Evolutionary conservation across 2,797 vertebrate species (phyloP), one percentile per base, ranked within the genome.

Genomic region (Lagocephalus sceleratus): DNA sequence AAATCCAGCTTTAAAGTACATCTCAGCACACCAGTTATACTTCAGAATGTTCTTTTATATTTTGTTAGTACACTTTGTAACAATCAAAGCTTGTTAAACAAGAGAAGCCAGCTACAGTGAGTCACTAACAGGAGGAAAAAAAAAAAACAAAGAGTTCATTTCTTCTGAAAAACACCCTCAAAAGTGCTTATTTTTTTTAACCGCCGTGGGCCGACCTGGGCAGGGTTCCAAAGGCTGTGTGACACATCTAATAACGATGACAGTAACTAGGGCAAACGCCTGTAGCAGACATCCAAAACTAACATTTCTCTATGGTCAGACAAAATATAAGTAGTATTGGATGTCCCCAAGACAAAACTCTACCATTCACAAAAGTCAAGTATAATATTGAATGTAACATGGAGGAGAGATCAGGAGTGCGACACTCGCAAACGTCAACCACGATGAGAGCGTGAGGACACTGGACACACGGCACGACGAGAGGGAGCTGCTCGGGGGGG

Each of bases 301-400:
- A 73, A 60, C 47, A 71, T 76, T 72, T 83, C 67, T 86, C 57
- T 74, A 60, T 22, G n/a, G 50, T 78, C 57, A 76, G 69, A 82
- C 73, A 86, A 89, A 89, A 88, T 85, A 85, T 60, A 82, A 63
- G 78, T 66, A 62, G 79, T 62, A 63, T 75, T 77, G 77, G 71
- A 82, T 79, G 80, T 63, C 75, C 60, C 32, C 6, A 17, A 66
- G 71, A 62, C 46, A 71, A 66, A 78, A 57, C 32, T 14, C 60
- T 52, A 68, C 68, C 42, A 49, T 54, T 73, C 75, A 83, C 63
- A 64, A 74, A 70, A 79, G 51, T 87, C 75, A 86, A 86, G 79
- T 87, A 82, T 74, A 81, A 83, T 71, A 82, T 68, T 54, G 60
- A 80, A 82, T 87, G 86, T 86, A 89, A 89, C 86, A 86, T 70